Base-by-base conservation (phyloP, 1,140 invertebrate genomes). In the Sycophaga agraensis region DNA sequence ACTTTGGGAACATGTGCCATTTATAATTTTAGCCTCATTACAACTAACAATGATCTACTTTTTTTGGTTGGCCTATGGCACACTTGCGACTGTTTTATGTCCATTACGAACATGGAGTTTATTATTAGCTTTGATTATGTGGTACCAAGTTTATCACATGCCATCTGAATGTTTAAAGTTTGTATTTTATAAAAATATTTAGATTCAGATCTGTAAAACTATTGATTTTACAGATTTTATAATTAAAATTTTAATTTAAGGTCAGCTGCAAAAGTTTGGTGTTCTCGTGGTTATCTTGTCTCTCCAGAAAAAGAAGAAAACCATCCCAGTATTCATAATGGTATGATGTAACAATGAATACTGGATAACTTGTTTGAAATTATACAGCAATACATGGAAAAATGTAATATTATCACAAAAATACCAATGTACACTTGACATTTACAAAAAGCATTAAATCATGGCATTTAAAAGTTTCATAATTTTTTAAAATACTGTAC, bases 61-160 rank as follows among this genome's bases (percentile, higher is more conserved):
- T 66, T 92, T 93, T 70, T 91, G 88, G 84, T 71, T 89, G 24
- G 90, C 91, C 5, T 94, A 94, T 81, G 93, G 93, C 11, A 88
- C 84, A 11, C 70, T 91, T 69, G 89, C 92, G 1, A 86, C 91
- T 58, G 61, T 94, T 42, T 74, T 94, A 28, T 90, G 91, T 37
- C 91, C 92, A 12, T 78, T 93, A 12, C 82, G 91, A 63, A 91
- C 90, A 2, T 94, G 92, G 88, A 90, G 88, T 57, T 79, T 92
- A 31, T 66, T 89, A 16, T 72, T 93, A 58, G 88, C 86, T 63
- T 54, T 88, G 14, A 72, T 85, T 39, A 70, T 92, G 22, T 91
- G 88, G 87, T 84, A 87, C 66, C 75, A 83, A 51, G 78, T 82
- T 2, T 67, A 82, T 48, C 69, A 68, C 62, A 76, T 86, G 73